Percentiles rank a stretch among this genome's conserved stretches.
Evolutionary conservation across 2,797 vertebrate genomes (phyloP).

Genomic region (Sebastes melanostomus): DNA sequence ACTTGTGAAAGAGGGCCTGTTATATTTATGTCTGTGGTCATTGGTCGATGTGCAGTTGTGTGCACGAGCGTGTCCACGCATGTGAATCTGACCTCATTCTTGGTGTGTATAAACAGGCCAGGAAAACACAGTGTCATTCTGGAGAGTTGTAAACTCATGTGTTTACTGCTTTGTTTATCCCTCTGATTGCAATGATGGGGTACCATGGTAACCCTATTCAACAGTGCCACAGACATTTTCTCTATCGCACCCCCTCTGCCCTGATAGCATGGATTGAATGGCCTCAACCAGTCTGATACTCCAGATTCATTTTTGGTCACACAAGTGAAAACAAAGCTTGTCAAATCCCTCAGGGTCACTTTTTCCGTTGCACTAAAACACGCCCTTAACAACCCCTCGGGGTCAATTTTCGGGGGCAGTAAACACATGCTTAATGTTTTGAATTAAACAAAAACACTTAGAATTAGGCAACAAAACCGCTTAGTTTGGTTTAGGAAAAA

Average conservation of each 20-base stretch:
- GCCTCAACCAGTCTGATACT: not conserved
- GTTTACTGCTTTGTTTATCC: constrained; percentile 62
- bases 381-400: too few species aligned
- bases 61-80: constrained; percentile 10
- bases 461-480: too few species aligned
- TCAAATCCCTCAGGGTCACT: too few species aligned
- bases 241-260: not conserved
- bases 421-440: too few species aligned
- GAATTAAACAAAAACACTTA: too few species aligned
- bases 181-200: constrained; percentile 29
- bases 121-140: constrained; percentile 29
- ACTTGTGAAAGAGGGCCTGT: not conserved
- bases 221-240: not conserved
- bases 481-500: too few species aligned
- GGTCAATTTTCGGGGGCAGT: too few species aligned
- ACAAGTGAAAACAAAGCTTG: not conserved
- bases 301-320: not conserved
- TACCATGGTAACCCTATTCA: constrained; percentile 4
- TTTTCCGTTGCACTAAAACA: too few species aligned
- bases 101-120: constrained; percentile 47
- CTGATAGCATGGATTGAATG: not conserved
- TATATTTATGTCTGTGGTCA: not conserved
- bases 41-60: not conserved
- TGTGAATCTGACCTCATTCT: constrained; percentile 42
- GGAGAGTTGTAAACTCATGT: constrained; percentile 36